Percentiles rank a stretch among this genome's conserved stretches.
Conservation (phyloP, 2,797 vertebrate species). For the Dendrocincla tyrannina region DNA sequence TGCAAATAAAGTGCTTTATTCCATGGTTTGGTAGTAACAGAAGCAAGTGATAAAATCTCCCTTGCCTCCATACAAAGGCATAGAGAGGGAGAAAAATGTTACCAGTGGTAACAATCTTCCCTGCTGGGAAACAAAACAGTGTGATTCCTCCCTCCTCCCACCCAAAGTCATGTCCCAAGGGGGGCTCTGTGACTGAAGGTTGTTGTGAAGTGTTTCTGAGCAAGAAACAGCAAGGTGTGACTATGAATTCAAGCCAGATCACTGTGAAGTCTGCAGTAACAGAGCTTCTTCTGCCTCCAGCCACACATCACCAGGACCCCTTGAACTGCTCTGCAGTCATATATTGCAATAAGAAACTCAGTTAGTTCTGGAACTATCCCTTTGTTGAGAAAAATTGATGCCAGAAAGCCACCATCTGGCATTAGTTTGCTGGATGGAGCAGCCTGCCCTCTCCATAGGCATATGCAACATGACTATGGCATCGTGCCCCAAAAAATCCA, state of each 20-base stretch:
- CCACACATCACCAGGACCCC: not conserved
- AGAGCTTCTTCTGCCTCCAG: not conserved
- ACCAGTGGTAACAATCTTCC: not conserved
- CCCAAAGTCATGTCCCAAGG: not conserved
- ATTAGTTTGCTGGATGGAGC: not conserved
- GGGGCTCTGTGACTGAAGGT: not conserved
- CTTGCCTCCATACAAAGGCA: slow-evolving; percentile 37
- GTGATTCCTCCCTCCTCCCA: not conserved
- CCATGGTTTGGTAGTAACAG: not conserved
- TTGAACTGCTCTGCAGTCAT: not conserved
- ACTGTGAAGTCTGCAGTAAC: not conserved
- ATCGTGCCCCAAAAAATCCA: not conserved
- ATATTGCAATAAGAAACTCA: not conserved
- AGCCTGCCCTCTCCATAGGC: not conserved
- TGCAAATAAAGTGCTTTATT: slow-evolving; percentile 25
- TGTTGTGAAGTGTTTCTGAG: not conserved
- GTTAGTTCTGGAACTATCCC: not conserved
- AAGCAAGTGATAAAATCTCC: slow-evolving; percentile 27
- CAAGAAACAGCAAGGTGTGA: not conserved
- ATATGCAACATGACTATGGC: not conserved
- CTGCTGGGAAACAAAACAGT: not conserved
- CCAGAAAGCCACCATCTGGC: not conserved
- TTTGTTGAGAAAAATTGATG: not conserved
- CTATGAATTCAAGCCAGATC: not conserved
- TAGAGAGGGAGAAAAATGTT: slow-evolving; percentile 1